Evolutionary conservation across 2,113 vertebrate species (phyloP), one percentile per base, ranked within the genome.

Genomic region (Okapia johnstoni): DNA sequence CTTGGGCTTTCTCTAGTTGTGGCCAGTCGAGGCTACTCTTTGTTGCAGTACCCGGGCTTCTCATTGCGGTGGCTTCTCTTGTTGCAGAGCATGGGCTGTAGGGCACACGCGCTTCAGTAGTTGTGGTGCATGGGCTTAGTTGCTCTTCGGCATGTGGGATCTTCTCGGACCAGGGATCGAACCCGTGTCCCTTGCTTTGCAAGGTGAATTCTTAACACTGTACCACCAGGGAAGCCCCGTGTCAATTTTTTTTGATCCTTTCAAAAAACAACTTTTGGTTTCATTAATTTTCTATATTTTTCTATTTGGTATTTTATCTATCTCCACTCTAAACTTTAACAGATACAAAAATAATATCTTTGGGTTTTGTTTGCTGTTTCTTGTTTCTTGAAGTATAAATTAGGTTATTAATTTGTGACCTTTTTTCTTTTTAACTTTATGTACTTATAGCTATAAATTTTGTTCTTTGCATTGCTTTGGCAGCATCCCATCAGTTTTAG

Each of bases 241-340:
- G n/a, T 70, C 19, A 21, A 80, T 0, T 91, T 66, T 92, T 91
- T 7, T 63, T 85, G 17, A 28, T 91, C 21, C 79, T 92, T 63
- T 79, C 30, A 80, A 92, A 50, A 66, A 92, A 63, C 28, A 89
- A 33, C 23, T 81, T 86, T 66, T 80, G 30, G 40, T 57, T 86
- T 87, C 23, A 50, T 57, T 70, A 50, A n/a, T 52, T 86, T 85
- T 84, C 26, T 90, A 7, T 61, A 15, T 91, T 92, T 95, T 66
- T 52, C 19, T 80, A 70, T 87, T 87, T 43, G 40, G 33, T 92
- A 17, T 66, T 86, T 84, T 76, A 76, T n/a, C 52, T 88, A 36
- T 61, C 57, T 91, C 12, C 25, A 25, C 28, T 80, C 3, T 79
- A 33, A 33, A 79, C 19, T 87, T 63, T 46, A 40, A 40, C 40